Conservation (phyloP, 2,888 invertebrate genomes). For the Oscheius myriophilus region DNA sequence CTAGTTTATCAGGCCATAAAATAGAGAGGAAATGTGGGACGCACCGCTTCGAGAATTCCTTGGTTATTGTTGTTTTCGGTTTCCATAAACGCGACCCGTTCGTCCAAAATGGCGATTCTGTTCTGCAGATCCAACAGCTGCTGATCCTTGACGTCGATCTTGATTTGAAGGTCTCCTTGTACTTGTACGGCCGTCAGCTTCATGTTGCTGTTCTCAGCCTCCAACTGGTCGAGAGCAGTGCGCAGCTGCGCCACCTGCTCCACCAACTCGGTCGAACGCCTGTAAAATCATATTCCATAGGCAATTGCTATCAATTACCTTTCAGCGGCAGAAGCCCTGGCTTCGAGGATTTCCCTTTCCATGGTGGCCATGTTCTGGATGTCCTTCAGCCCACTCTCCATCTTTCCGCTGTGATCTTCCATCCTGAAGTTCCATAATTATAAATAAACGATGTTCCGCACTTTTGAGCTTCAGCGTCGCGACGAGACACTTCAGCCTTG, state of each 20-base stretch:
- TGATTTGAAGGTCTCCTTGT: conserved; percentile 13
- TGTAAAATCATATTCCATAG: neutral
- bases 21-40: neutral
- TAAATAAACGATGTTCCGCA: neutral
- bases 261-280: neutral
- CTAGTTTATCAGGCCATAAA: no score
- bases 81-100: conserved; percentile 23
- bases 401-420: conserved; percentile 33
- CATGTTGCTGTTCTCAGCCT: conserved; percentile 6
- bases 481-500: conserved; percentile 33
- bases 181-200: conserved; percentile 3
- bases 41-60: neutral
- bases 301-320: neutral
- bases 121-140: neutral
- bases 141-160: conserved; percentile 18
- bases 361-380: conserved; percentile 38
- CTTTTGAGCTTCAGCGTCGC: conserved; percentile 37
- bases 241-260: conserved; percentile 10
- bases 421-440: conserved; percentile 7
- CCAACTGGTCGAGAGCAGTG: neutral
- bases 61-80: conserved; percentile 34
- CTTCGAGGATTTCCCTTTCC: conserved; percentile 39
- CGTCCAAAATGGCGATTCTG: conserved; percentile 26
- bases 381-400: conserved; percentile 50
- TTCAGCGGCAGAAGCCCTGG: conserved; percentile 34